A percentile compares a stretch with the other conserved stretches of the same genome.
phyloP scores from a whole-genome alignment of 1,140 invertebrate genomes.

The Nylanderia fulva region DNA sequence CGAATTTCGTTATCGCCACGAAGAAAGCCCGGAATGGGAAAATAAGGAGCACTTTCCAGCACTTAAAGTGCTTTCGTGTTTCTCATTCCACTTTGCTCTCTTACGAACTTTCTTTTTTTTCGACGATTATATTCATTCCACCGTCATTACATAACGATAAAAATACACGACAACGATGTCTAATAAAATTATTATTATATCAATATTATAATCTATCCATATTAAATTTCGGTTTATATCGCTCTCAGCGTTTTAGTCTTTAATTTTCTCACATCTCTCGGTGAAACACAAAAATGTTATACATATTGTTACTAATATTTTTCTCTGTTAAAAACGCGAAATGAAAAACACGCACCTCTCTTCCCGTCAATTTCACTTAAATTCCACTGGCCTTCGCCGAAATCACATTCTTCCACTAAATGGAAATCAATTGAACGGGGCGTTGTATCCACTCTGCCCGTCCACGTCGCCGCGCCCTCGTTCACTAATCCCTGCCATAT shows the following conservation, averaged over 20 bases:
- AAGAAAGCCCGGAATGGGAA: slow-evolving; percentile 9
- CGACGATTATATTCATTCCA: neutral
- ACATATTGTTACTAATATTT: neutral
- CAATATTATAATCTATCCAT: neutral
- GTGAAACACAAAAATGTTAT: neutral
- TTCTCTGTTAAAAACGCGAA: slow-evolving; percentile 13
- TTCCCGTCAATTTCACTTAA: slow-evolving; percentile 7
- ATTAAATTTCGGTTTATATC: neutral
- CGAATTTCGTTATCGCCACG: slow-evolving; percentile 14
- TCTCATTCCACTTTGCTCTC: slow-evolving; percentile 2
- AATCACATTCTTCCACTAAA: slow-evolving; percentile 48
- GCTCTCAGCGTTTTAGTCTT: neutral
- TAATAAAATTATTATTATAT: neutral
- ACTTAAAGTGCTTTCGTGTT: slow-evolving; percentile 28
- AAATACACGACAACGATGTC: neutral
- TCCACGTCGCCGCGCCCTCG: neutral
- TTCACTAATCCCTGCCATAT: slow-evolving; percentile 51
- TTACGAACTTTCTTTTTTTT: neutral
- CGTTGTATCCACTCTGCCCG: neutral
- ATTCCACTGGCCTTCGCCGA: slow-evolving; percentile 5
- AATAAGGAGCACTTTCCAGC: slow-evolving; percentile 44
- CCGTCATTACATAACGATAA: neutral
- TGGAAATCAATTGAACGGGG: slow-evolving; percentile 40
- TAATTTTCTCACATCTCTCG: neutral
- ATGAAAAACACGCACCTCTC: slow-evolving; percentile 37